Base-by-base conservation (phyloP, 2,888 invertebrate species). In the Thyatira batis region DNA sequence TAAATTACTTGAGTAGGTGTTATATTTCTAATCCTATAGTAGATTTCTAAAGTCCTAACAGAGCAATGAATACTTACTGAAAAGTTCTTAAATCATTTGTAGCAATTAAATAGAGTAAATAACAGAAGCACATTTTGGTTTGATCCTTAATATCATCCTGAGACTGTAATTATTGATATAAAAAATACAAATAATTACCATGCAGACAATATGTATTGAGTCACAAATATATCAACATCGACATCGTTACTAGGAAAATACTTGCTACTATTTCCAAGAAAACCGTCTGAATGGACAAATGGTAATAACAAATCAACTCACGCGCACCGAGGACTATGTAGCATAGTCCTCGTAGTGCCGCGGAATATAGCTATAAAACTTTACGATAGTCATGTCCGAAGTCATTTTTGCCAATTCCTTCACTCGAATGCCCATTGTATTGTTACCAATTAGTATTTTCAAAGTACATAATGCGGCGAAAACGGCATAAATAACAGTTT, bases 401-500 rank as follows among this genome's bases (percentile, higher is more conserved):
- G 59, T 55, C 49, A 53, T 54, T 60, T 59, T 64, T 55, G 51
- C 56, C 39, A 52, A 21, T 44, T 43, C 45, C 53, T 43, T 33
- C 51, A 50, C 50, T 52, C 48, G 2, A n/a, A 25, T 27, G 44
- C 33, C 52, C 51, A 58, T 71, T 77, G 75, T 77, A 65, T 75
- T 63, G 70, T 74, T 69, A 73, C 79, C 84, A 85, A 86, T 86
- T 86, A 86, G 83, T 76, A 64, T 73, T 21, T 63, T 61, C 71
- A 71, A 73, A 71, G 71, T 71, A 71, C 71, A 78, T 73, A 71
- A 70, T 69, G 73, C 64, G 62, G 68, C 65, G 71, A 65, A 75
- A 75, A 73, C 65, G 69, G 74, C 81, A 80, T 84, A 83, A 84
- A 84, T 78, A 73, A 63, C 63, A 67, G 72, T 84, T 86, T 78